A percentile compares a stretch with the other conserved stretches of the same genome.
Evolutionary conservation across 2,797 vertebrate species (phyloP).

Genomic region (Hybognathus amarus): DNA sequence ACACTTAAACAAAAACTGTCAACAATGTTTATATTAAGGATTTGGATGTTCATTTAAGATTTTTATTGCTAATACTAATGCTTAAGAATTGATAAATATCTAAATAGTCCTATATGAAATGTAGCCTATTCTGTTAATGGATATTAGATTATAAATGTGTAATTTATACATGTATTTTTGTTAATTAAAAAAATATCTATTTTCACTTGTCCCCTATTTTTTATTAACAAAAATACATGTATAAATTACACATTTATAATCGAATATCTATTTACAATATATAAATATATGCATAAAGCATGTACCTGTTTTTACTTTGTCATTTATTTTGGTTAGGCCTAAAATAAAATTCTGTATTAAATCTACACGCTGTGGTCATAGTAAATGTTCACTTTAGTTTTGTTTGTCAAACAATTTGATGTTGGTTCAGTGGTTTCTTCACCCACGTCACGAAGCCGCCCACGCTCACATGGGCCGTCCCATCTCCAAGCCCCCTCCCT

Average conservation of each 20-base stretch:
- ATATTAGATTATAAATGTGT: background rate
- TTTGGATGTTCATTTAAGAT: too few species aligned
- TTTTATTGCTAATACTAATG: too few species aligned
- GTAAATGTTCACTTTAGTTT: background rate
- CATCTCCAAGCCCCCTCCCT: background rate
- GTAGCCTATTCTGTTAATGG: background rate
- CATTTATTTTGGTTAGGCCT: background rate
- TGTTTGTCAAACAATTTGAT: background rate
- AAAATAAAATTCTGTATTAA: background rate
- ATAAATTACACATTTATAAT: too few species aligned
- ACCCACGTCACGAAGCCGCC: constrained; percentile 2
- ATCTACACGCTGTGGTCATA: background rate
- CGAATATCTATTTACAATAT: too few species aligned
- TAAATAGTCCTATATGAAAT: background rate
- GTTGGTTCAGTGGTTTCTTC: background rate
- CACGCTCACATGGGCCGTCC: background rate
- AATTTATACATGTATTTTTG: background rate
- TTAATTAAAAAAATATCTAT: background rate
- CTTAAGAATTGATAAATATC: background rate
- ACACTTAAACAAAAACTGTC: background rate
- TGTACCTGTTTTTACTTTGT: background rate
- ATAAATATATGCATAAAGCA: background rate
- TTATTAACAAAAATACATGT: too few species aligned
- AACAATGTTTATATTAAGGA: too few species aligned
- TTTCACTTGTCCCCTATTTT: background rate